These are phyloP conservation scores for Silurus glanis DNA, from an alignment of 2,113 vertebrate genomes.

Conservation along the genomic window DNA sequence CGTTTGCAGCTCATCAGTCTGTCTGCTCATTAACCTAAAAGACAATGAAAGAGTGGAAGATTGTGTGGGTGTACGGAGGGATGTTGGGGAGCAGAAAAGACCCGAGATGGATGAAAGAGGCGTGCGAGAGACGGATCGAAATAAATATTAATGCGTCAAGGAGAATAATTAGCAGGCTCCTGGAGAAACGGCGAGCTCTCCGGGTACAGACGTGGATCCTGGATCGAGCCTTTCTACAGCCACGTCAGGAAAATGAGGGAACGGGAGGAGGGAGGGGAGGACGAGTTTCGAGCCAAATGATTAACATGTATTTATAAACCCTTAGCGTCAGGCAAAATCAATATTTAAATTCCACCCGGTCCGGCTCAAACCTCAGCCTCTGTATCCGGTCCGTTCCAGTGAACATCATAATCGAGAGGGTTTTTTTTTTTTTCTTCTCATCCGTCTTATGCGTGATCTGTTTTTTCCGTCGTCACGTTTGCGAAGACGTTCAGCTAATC, in stretches of 20 bases:
- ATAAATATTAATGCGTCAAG: conserved; percentile 34
- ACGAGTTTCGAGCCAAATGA: background rate
- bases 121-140: conserved; percentile 13
- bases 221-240: conserved; percentile 17
- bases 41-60: conserved; percentile 55
- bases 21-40: conserved; percentile 54
- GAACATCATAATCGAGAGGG: background rate
- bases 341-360: conserved; percentile 13
- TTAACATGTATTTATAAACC: conserved; percentile 28
- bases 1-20: conserved; percentile 62
- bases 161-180: conserved; percentile 38
- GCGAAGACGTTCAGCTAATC: background rate
- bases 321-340: conserved; percentile 1
- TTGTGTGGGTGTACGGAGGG: background rate
- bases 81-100: background rate
- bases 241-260: conserved; percentile 3
- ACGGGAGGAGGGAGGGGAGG: background rate
- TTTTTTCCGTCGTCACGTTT: background rate
- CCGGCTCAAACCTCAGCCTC: background rate
- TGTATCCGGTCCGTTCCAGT: conserved; percentile 4
- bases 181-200: background rate
- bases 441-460: background rate
- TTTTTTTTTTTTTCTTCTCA: background rate
- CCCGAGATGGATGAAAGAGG: background rate
- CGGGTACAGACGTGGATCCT: conserved; percentile 24